Conservation (phyloP, 2,113 vertebrate species). For the Miniopterus natalensis region DNA sequence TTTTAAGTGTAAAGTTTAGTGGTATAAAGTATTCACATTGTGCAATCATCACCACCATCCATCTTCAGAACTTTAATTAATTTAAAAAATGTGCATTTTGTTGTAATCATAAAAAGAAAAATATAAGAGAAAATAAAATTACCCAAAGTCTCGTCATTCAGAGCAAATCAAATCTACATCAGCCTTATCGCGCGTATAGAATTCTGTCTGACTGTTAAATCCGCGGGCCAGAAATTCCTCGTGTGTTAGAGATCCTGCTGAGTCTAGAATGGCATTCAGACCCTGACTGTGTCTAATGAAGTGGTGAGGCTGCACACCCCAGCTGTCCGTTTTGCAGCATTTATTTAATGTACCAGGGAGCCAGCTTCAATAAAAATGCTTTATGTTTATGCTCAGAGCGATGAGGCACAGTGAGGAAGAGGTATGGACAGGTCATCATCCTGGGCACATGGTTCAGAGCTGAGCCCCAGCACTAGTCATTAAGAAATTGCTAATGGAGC, state of each 20-base stretch:
- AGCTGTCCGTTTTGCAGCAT: not conserved
- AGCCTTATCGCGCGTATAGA: not conserved
- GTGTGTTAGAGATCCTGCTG: not conserved
- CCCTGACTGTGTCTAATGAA: not conserved
- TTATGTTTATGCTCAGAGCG: not conserved
- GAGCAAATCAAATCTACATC: not conserved
- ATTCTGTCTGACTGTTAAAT: not conserved
- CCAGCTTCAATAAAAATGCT: not conserved
- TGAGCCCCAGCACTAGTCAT: not conserved
- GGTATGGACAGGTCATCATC: not conserved
- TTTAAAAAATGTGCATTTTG: not conserved
- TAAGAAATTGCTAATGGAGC: not conserved
- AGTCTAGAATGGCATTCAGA: constrained; percentile 16
- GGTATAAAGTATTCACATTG: not conserved
- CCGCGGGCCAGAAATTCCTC: not conserved
- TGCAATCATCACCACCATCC: not conserved
- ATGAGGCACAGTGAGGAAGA: not conserved
- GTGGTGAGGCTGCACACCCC: not conserved
- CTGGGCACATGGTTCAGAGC: not conserved
- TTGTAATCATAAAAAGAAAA: not conserved
- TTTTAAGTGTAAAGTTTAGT: not conserved
- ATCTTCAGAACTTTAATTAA: not conserved
- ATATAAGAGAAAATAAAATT: not conserved
- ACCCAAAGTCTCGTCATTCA: not conserved
- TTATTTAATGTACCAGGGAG: not conserved